Evolutionary conservation across 1,140 invertebrate genomes (phyloP).

Genomic region (honey bee (Apis mellifera)): DNA sequence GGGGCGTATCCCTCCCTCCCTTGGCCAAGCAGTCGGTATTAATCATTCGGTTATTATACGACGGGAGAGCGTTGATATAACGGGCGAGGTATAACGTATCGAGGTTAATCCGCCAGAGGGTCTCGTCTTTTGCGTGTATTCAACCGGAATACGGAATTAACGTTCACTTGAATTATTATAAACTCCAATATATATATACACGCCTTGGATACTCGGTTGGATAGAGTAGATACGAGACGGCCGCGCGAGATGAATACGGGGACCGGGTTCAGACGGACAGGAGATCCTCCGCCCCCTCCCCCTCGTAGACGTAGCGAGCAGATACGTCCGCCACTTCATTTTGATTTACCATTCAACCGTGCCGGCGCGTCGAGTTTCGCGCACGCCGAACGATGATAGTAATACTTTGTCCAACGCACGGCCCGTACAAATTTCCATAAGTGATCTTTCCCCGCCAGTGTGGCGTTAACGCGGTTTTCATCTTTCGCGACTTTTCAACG

Average conservation of each 20-base stretch:
- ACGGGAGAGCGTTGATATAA: constrained; percentile 7
- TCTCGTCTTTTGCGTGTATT: constrained; percentile 28
- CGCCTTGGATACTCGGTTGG: too few relatives aligned
- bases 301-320: constrained; percentile 17
- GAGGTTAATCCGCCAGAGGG: constrained; percentile 22
- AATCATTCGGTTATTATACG: constrained; percentile 34
- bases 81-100: constrained; percentile 13
- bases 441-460: constrained; percentile 33
- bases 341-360: constrained; percentile 45
- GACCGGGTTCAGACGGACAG: constrained; percentile 8
- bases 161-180: constrained; percentile 48
- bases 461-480: neutral
- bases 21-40: constrained; percentile 4
- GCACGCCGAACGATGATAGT: neutral
- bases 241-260: neutral
- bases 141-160: constrained; percentile 41
- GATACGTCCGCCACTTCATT: constrained; percentile 37
- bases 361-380: neutral
- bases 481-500: too few relatives aligned
- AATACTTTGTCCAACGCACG: constrained; percentile 32
- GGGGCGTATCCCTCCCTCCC: too few relatives aligned
- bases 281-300: neutral
- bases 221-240: neutral
- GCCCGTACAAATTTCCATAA: constrained; percentile 38
- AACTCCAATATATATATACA: constrained; percentile 5